These are phyloP conservation scores for Erebia epiphron DNA, from an alignment of 2,888 invertebrate species.

Conservation along the genomic window DNA sequence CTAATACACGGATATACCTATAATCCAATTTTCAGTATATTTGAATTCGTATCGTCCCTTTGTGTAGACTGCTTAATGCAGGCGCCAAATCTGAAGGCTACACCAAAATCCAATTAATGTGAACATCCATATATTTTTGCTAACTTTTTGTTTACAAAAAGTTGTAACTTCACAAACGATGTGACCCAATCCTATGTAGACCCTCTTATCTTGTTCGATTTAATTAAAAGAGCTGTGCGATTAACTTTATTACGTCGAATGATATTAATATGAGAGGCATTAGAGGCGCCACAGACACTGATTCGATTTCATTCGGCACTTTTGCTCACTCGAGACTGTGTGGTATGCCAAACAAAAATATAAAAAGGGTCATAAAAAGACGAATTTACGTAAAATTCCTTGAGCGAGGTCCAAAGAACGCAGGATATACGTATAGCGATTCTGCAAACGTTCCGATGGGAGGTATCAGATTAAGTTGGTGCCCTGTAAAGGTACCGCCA, in stretches of 20 bases:
- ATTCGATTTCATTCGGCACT: slow-evolving; percentile 40
- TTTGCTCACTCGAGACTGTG: slow-evolving; percentile 36
- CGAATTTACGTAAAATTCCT: slow-evolving; percentile 74
- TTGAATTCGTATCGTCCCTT: not conserved
- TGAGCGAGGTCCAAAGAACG: slow-evolving; percentile 47
- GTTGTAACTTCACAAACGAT: not conserved
- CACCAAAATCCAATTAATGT: slow-evolving; percentile 2
- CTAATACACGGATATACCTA: too few relatives aligned
- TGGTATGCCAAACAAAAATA: slow-evolving; percentile 50
- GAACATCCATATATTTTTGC: not conserved
- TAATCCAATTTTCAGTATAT: not conserved
- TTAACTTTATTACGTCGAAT: slow-evolving; percentile 19
- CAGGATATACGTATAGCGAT: slow-evolving; percentile 36
- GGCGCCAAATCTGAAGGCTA: not conserved
- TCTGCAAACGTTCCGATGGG: slow-evolving; percentile 42
- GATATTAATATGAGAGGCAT: slow-evolving; percentile 13
- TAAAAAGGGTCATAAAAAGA: slow-evolving; percentile 50
- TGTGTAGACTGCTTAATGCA: not conserved
- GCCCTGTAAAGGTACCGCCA: slow-evolving; percentile 21
- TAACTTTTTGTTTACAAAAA: slow-evolving; percentile 5
- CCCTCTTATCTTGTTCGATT: slow-evolving; percentile 13
- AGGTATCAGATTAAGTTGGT: slow-evolving; percentile 54
- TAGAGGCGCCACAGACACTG: slow-evolving; percentile 27
- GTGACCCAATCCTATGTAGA: not conserved
- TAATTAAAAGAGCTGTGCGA: slow-evolving; percentile 22